Evolutionary conservation across 2,797 vertebrate genomes (phyloP), one percentile per base, ranked within the genome.

Genomic region (Sebastes melanostomus): DNA sequence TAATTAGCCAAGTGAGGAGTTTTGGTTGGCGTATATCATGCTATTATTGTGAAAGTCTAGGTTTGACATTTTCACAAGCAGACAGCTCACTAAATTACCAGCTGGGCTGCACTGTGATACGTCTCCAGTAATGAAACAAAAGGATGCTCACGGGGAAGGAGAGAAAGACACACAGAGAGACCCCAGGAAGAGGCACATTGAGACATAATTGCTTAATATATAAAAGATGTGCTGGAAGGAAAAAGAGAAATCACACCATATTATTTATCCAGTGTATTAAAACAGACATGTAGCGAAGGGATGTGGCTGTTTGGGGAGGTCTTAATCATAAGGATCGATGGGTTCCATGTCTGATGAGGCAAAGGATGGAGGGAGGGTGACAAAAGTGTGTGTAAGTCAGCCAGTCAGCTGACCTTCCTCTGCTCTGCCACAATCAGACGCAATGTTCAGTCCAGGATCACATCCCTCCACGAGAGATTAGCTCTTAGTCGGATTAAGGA

Each of bases 401-500:
- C 29, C 79, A 76, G 80, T 86, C 71, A 70, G 67, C 75, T 90
- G 80, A 87, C 84, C 65, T 72, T 77, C 52, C 60, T 59, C 52
- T 84, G 69, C 75, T 84, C 78, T 66, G 58, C 65, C 6, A 82
- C 71, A 79, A 66, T 84, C 84, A 75, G 81, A 66, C 6, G 10
- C 65, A 72, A 76, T 63, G 72, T 86, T 85, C 65, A 71, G 46
- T 62, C 46, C 79, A 52, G 55, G 72, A 81, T 86, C 90, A 72
- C 74, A 78, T 75, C 82, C 76, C 72, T 86, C 79, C 69, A 79
- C 81, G 72, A 84, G 88, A 94, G 87, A 94, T 95, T 93, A 96
- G 90, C 92, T 86, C 76, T 91, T 92, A 94, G 89, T 91, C 58
- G 74, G 93, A 95, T 95, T 95, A 93, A 88, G 80, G 80, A 86